phyloP scores from a whole-genome alignment of 2,888 invertebrate genomes.

The Aphidoletes aphidimyza region DNA sequence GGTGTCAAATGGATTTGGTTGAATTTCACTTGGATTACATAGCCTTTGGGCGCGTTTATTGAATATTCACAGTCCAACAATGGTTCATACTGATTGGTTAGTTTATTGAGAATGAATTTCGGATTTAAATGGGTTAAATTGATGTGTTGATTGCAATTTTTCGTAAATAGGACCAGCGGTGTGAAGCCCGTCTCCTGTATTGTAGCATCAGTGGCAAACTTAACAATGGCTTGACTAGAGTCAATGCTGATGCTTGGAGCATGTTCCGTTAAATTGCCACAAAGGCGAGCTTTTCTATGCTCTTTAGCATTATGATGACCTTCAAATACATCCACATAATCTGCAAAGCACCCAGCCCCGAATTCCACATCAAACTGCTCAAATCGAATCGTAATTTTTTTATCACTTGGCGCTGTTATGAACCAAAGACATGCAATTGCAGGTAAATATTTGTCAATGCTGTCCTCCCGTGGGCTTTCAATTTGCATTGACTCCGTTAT shows the following conservation, averaged over 20 bases:
- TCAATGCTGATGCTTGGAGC: constrained; percentile 71
- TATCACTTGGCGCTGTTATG: constrained; percentile 75
- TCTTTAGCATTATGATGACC: constrained; percentile 65
- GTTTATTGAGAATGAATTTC: constrained; percentile 62
- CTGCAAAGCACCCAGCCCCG: constrained; percentile 68
- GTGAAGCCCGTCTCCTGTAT: constrained; percentile 69
- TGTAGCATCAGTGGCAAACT: constrained; percentile 67
- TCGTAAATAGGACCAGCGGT: constrained; percentile 72
- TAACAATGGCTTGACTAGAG: constrained; percentile 71
- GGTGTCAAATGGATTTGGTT: constrained; percentile 69
- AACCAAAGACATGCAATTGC: constrained; percentile 79
- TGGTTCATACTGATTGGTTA: constrained; percentile 70
- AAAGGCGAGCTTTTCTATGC: constrained; percentile 70
- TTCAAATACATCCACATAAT: constrained; percentile 74
- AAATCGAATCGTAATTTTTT: constrained; percentile 73
- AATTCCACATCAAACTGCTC: constrained; percentile 70
- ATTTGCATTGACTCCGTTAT: constrained; percentile 73
- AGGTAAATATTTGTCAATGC: constrained; percentile 58
- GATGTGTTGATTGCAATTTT: constrained; percentile 78
- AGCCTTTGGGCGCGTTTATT: constrained; percentile 71
- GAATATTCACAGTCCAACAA: constrained; percentile 82
- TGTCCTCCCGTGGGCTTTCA: constrained; percentile 61
- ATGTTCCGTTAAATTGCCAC: constrained; percentile 73
- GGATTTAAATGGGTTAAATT: constrained; percentile 66
- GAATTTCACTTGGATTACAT: constrained; percentile 73